A percentile compares a stretch with the other conserved stretches of the same genome.
Evolutionary conservation across 2,797 vertebrate genomes (phyloP).

Genomic region (Toxotes lorentzi): DNA sequence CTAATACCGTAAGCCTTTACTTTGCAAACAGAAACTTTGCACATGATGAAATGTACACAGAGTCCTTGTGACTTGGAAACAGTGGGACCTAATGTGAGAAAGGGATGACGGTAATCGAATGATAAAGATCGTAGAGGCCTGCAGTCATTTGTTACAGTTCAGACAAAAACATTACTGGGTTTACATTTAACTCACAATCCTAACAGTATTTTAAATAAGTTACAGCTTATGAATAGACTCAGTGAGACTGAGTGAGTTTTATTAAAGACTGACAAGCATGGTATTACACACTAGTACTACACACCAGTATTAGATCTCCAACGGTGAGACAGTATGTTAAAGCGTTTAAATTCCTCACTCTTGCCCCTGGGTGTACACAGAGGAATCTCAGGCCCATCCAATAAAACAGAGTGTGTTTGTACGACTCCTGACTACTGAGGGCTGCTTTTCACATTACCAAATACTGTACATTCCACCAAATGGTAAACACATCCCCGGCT

Average conservation of each 20-base stretch:
- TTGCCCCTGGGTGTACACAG: slow-evolving; percentile 45
- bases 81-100: neutral
- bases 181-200: neutral
- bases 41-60: slow-evolving; percentile 50
- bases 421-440: slow-evolving; percentile 70
- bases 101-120: slow-evolving; percentile 5
- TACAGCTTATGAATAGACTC: neutral
- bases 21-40: slow-evolving; percentile 66
- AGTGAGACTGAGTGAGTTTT: neutral
- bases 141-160: neutral
- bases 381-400: slow-evolving; percentile 64
- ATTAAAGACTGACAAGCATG: neutral
- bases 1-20: slow-evolving; percentile 50
- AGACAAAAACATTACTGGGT: neutral
- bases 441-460: slow-evolving; percentile 79
- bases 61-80: slow-evolving; percentile 48
- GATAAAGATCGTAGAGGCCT: neutral
- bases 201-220: neutral
- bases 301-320: slow-evolving; percentile 17
- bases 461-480: slow-evolving; percentile 84
- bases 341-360: slow-evolving; percentile 43
- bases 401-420: slow-evolving; percentile 80
- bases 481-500: slow-evolving; percentile 75
- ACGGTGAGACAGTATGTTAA: slow-evolving; percentile 57
- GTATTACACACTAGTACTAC: neutral